Evolutionary conservation across 2,888 invertebrate species (phyloP).

Genomic region (Drosophila melanocephala): DNA sequence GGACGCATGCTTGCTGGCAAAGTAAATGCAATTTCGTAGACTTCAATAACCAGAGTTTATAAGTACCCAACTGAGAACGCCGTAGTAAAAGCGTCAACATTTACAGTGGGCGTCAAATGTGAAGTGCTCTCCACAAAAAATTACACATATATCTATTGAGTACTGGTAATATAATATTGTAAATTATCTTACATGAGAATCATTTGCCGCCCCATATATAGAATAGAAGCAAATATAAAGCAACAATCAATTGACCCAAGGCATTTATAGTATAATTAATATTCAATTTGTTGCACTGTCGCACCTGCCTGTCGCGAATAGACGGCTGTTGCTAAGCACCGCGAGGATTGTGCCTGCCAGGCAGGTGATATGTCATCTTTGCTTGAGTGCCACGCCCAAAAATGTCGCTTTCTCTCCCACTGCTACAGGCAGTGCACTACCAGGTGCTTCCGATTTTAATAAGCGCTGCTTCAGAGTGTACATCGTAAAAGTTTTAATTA

Average conservation of each 20-base stretch:
- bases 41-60: slow-evolving; percentile 77
- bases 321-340: slow-evolving; percentile 26
- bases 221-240: neutral
- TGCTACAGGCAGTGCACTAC: slow-evolving; percentile 35
- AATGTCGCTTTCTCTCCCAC: slow-evolving; percentile 1
- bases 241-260: neutral
- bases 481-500: slow-evolving; percentile 73
- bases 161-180: neutral
- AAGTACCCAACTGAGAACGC: slow-evolving; percentile 63
- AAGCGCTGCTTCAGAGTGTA: slow-evolving; percentile 61
- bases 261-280: neutral
- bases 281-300: slow-evolving; percentile 25
- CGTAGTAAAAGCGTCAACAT: slow-evolving; percentile 26
- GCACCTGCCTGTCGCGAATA: neutral
- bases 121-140: neutral
- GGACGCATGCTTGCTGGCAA: slow-evolving; percentile 32
- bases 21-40: slow-evolving; percentile 79
- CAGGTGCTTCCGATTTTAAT: slow-evolving; percentile 71
- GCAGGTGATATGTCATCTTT: slow-evolving; percentile 59
- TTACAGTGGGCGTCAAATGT: slow-evolving; percentile 36
- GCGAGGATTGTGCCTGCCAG: neutral
- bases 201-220: neutral
- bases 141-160: neutral
- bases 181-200: neutral
- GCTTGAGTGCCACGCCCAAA: slow-evolving; percentile 36